A percentile compares a stretch with the other conserved stretches of the same genome.
Conservation (phyloP, 2,888 invertebrate genomes). For the Drosophila dives region DNA sequence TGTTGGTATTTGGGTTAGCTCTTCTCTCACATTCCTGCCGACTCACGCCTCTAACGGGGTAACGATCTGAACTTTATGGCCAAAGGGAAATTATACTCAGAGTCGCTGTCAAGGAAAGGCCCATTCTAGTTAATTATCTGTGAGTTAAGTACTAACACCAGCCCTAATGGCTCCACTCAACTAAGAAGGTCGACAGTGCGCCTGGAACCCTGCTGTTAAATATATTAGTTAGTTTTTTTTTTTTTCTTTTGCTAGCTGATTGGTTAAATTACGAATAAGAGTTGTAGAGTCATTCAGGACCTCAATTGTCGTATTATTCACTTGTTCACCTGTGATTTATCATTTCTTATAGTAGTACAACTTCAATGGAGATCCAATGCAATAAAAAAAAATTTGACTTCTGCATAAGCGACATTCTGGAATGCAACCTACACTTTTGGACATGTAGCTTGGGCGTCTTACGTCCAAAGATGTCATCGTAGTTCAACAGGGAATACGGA, state of each 20-base stretch:
- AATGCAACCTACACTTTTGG: background rate
- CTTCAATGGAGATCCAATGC: background rate
- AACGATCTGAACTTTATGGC: constrained; percentile 33
- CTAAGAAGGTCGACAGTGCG: background rate
- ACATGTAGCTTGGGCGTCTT: background rate
- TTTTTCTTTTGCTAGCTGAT: background rate
- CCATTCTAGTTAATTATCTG: background rate
- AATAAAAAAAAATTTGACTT: background rate
- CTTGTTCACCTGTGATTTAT: background rate
- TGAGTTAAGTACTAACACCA: background rate
- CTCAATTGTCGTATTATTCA: background rate
- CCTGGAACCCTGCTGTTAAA: background rate
- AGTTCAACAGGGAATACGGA: background rate
- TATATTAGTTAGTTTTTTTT: background rate
- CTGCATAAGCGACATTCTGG: background rate
- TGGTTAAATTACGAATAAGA: background rate
- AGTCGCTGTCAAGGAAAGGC: background rate
- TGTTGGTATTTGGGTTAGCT: constrained; percentile 70
- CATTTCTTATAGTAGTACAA: background rate
- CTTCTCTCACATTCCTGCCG: constrained; percentile 11
- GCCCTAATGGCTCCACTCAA: background rate
- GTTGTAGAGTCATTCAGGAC: background rate
- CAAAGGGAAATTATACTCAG: background rate
- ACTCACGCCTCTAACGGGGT: constrained; percentile 45
- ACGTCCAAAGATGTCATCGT: background rate